Percentiles rank a stretch among this genome's conserved stretches.
These are phyloP conservation scores for Eutolmus rufibarbis DNA, from an alignment of 2,888 invertebrate genomes.

Conservation along the genomic window DNA sequence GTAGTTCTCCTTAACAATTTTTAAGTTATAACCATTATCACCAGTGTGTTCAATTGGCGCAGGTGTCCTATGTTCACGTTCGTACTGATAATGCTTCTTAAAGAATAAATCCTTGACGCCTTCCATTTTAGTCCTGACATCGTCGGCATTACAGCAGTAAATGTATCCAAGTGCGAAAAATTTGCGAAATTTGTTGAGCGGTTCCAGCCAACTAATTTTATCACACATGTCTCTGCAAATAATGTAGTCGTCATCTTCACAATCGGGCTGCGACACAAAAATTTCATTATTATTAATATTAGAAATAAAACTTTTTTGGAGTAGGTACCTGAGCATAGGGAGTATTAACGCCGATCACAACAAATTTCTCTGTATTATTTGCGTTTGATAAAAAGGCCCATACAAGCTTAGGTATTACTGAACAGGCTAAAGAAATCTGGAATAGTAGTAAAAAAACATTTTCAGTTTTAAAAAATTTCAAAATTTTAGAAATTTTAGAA, in stretches of 20 bases:
- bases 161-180: neutral
- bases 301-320: neutral
- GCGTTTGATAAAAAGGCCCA: neutral
- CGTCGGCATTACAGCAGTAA: neutral
- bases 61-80: neutral
- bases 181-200: neutral
- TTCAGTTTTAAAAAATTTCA: neutral
- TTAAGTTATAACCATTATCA: too few species aligned
- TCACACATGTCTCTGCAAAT: neutral
- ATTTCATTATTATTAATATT: neutral
- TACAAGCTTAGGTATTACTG: neutral
- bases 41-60: neutral
- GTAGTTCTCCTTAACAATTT: too few species aligned
- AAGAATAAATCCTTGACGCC: neutral
- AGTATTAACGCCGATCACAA: neutral
- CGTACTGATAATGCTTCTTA: neutral
- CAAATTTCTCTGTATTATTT: neutral
- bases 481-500: too few species aligned
- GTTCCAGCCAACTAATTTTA: neutral
- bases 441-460: neutral
- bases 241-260: too few species aligned
- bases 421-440: neutral
- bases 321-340: neutral
- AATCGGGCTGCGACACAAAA: neutral
- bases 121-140: neutral